Evolutionary conservation across 2,888 invertebrate species (phyloP).

Genomic region (Boloria selene): DNA sequence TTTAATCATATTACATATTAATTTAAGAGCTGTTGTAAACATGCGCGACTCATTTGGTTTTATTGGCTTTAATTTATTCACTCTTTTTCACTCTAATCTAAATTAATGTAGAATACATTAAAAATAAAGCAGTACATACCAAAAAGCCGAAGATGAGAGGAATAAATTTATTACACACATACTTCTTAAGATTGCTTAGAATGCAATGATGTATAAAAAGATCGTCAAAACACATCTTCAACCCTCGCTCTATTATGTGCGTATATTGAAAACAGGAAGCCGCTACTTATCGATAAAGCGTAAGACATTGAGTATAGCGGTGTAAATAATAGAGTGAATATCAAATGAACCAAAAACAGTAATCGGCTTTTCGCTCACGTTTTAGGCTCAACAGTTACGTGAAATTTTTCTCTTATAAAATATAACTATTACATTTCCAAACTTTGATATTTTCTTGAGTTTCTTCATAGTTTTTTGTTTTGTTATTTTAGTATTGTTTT

Average conservation of each 20-base stretch:
- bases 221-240: not conserved
- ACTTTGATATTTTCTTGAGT: not conserved
- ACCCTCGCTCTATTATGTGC: not conserved
- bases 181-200: not conserved
- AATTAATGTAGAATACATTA: too few relatives aligned
- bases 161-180: too few relatives aligned
- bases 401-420: conserved; percentile 7
- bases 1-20: too few relatives aligned
- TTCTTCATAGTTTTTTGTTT: not conserved
- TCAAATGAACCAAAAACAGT: conserved; percentile 11
- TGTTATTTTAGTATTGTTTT: too few relatives aligned
- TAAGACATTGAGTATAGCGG: conserved; percentile 11
- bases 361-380: conserved; percentile 15
- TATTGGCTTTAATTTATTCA: too few relatives aligned
- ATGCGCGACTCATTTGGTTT: too few relatives aligned
- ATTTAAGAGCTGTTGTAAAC: too few relatives aligned
- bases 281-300: not conserved
- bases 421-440: not conserved
- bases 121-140: too few relatives aligned
- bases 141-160: too few relatives aligned
- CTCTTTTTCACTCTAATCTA: too few relatives aligned
- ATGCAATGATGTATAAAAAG: not conserved
- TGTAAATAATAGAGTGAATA: conserved; percentile 11
- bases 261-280: not conserved
- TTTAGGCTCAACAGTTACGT: conserved; percentile 4